Conservation (phyloP, 2,113 vertebrate species). For the Osmerus mordax region DNA sequence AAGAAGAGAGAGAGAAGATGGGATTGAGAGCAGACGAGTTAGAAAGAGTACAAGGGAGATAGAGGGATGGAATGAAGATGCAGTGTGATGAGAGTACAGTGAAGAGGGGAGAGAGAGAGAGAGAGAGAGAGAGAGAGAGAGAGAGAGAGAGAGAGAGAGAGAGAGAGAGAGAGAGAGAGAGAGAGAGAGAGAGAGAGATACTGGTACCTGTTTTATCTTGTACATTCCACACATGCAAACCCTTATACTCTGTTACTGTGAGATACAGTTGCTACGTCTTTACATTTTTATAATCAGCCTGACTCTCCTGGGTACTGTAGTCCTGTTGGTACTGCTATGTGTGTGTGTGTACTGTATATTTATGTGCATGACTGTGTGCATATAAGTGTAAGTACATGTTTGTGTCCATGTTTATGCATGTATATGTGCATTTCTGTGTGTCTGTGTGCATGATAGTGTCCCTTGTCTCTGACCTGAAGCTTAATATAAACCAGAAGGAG, state of each 20-base stretch:
- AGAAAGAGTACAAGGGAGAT: too few species aligned
- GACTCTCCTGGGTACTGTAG: too few species aligned
- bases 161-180: background rate
- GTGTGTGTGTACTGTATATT: background rate
- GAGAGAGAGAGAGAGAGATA: background rate
- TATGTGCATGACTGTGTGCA: background rate
- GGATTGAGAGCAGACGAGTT: too few species aligned
- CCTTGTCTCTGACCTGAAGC: background rate
- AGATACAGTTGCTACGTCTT: too few species aligned
- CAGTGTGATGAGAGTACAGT: background rate
- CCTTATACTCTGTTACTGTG: too few species aligned
- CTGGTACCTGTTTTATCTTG: background rate
- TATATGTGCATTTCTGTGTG: background rate
- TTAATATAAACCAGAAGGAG: too few species aligned
- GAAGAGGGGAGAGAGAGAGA: background rate
- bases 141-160: background rate
- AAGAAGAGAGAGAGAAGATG: too few species aligned
- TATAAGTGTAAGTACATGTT: background rate
- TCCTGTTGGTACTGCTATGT: background rate
- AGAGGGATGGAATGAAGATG: too few species aligned
- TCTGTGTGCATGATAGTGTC: background rate
- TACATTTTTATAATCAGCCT: too few species aligned
- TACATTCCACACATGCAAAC: background rate
- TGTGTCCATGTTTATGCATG: background rate
- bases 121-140: constrained; percentile 1